Evolutionary conservation across 37 sponge, comb jelly and placozoan species (phyloP).

Genomic region (Agelas oroides): DNA sequence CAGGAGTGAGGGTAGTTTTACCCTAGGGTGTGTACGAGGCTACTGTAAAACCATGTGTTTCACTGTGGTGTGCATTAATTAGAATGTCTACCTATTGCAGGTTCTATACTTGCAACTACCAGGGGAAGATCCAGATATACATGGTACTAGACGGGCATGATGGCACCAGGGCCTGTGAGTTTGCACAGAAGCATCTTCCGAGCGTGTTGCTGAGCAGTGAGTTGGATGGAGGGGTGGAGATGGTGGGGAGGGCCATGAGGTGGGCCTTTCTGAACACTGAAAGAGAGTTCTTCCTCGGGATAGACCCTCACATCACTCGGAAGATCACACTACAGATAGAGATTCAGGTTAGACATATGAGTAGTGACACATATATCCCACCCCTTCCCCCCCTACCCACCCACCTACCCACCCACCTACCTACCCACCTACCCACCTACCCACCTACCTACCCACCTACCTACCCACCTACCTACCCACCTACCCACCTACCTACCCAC

Average conservation of each 20-base stretch:
- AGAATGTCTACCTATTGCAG: not conserved
- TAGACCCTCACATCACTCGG: constrained; percentile 58
- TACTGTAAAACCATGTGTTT: too few species aligned
- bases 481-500: too few species aligned
- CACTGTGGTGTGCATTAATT: too few species aligned
- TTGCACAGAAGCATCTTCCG: constrained; percentile 62
- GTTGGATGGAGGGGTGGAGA: constrained; percentile 1
- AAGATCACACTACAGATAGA: constrained; percentile 54
- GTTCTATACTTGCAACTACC: constrained; percentile 24
- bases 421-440: too few species aligned
- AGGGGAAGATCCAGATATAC: constrained; percentile 49
- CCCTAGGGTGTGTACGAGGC: too few species aligned
- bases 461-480: too few species aligned
- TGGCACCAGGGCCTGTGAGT: constrained; percentile 72
- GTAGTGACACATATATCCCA: too few species aligned
- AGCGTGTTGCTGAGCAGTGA: constrained; percentile 36
- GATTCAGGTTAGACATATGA: constrained; percentile 1
- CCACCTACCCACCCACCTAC: too few species aligned
- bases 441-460: too few species aligned
- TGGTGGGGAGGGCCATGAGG: constrained; percentile 15
- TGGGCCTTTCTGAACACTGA: constrained; percentile 53
- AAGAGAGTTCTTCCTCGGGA: constrained; percentile 57
- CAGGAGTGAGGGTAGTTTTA: too few species aligned
- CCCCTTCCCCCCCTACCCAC: too few species aligned
- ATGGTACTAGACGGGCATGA: constrained; percentile 92